Base-by-base conservation (phyloP, 53 echinoderm and acorn worm genomes). In the Echinarachnius parma region DNA sequence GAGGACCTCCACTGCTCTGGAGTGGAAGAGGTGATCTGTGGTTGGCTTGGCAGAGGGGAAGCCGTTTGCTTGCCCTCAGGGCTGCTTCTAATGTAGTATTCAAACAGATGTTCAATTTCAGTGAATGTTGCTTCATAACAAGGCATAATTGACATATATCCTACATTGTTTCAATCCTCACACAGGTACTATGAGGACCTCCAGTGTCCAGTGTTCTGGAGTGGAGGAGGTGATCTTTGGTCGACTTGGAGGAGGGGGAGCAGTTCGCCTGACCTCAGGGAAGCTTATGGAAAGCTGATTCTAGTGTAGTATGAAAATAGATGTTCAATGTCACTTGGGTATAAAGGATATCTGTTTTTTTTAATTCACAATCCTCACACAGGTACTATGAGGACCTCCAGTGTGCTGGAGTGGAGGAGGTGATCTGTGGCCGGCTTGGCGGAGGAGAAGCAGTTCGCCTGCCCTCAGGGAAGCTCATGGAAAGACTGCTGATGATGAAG, bases 261-360 rank as follows among this genome's bases (percentile, higher is more conserved):
- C 62, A 15, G 84, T 93, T 28, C 69, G 27, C 28, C 78, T 93
- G 26, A 77, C 86, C 0, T 83, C 90, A 24, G 93, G 89, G 0
- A 93, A 93, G 67, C 61, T 93, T 46, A 89, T 93, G 83, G 93
- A 93, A 48, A 77, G 89, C n/a, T n/a, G n/a, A n/a, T n/a, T n/a
- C n/a, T n/a, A n/a, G n/a, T n/a, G n/a, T n/a, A n/a, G n/a, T n/a
- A n/a, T 53, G 9, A 21, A 53, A 53, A 9, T 0, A 53, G n/a
- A 37, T 39, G 16, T 44, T 16, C 16, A 16, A 13, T 13, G 1
- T 16, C 10, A 0, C 16, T 13, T 44, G 45, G 16, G 0, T 44
- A 16, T 0, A 16, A 16, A 13, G 45, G 16, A 4, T 63, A 2
- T 64, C 46, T 64, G 37, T 60, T 61, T 56, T 46, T 22, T 26